Evolutionary conservation across 2,797 vertebrate genomes (phyloP), one percentile per base, ranked within the genome.

Genomic region (Bradypodion pumilum): DNA sequence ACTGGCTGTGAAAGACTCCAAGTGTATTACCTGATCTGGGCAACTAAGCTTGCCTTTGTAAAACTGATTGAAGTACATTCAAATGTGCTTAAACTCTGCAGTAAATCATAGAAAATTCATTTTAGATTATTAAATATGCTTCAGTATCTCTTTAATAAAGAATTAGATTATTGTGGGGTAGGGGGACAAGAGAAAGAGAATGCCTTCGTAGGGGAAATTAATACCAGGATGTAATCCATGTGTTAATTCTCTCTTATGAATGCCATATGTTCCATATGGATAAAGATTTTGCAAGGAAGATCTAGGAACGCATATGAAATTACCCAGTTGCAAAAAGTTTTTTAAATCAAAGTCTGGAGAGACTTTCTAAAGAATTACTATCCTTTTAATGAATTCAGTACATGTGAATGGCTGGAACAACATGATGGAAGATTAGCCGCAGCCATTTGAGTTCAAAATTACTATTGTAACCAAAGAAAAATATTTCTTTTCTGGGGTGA

Each of bases 1-100:
- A 96, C 95, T 96, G 95, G 96, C 96, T 94, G 90, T 92, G 93
- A 91, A 95, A 95, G 94, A 95, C 95, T 96, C 95, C 91, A 94
- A 94, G 94, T 95, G 91, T 96, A 96, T 95, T 94, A 94, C 93
- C 90, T 95, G 95, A 95, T 95, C 90, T 46, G 89, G 93, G 92
- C 94, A 94, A 93, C 90, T 91, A 96, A 95, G 94, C 91, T 94
- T 94, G 87, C 91, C 89, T 94, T 90, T 93, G 93, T 91, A 93
- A 95, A 85, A 94, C 90, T 84, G 93, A 92, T 93, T 90, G 92
- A 92, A 94, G 94, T 88, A 80, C 85, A 89, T 91, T 94, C 79
- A 83, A 90, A 74, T 87, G 75, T 92, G 88, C 90, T 96, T 95
- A 95, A n/a, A 95, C 91, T 95, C 95, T 96, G 95, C 95, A 96